These are phyloP conservation scores for Rhipidura dahli DNA, from an alignment of 2,113 vertebrate genomes.

Conservation along the genomic window DNA sequence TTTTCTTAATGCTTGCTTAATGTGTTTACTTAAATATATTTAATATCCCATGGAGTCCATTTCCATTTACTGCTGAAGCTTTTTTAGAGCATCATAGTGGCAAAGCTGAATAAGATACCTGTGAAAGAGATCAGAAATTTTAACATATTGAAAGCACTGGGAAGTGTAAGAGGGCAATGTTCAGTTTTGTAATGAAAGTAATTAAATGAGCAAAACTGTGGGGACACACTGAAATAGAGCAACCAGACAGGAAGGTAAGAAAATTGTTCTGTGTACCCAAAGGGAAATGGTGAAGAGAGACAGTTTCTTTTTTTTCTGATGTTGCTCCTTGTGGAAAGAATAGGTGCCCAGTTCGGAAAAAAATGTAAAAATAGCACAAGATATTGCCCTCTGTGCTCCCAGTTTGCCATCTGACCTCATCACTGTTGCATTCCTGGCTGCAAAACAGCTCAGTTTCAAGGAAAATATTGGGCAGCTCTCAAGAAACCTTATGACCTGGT, in stretches of 20 bases:
- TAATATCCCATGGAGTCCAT: neutral
- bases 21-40: constrained; percentile 40
- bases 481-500: neutral
- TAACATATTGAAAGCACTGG: neutral
- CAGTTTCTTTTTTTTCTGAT: neutral
- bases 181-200: neutral
- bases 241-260: neutral
- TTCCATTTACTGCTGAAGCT: neutral
- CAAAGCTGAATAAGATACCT: neutral
- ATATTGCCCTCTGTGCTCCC: neutral
- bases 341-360: neutral
- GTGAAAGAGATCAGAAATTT: neutral
- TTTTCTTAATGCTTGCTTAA: constrained; percentile 44
- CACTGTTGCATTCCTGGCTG: neutral
- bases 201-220: neutral
- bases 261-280: neutral
- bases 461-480: neutral
- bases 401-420: neutral
- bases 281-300: neutral
- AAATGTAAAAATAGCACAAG: neutral
- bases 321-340: neutral
- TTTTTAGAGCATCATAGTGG: neutral
- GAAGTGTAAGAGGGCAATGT: neutral
- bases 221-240: neutral
- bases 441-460: neutral